Percentiles rank a stretch among this genome's conserved stretches.
Conservation (phyloP, 2,797 vertebrate genomes). For the Numenius phaeopus region DNA sequence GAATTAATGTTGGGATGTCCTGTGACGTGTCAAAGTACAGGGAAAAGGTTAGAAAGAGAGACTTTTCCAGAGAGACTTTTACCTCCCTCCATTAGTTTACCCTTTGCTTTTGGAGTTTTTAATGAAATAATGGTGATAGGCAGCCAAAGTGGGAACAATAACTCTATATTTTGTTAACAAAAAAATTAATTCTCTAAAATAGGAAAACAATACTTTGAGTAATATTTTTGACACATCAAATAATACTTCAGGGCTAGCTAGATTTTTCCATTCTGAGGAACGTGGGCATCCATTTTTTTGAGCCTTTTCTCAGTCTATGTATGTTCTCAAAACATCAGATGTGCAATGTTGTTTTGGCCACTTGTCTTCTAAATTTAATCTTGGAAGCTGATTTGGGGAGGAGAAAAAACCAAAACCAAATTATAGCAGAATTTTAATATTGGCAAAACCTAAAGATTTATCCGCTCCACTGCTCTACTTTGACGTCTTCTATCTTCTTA, state of each 20-base stretch:
- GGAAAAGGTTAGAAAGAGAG: background rate
- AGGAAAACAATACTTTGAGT: background rate
- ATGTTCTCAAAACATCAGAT: background rate
- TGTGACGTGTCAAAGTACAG: too few relatives aligned
- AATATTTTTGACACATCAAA: background rate
- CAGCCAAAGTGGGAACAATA: background rate
- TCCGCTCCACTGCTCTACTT: background rate
- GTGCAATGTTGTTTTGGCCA: background rate
- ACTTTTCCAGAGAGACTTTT: background rate
- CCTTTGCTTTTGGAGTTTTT: background rate
- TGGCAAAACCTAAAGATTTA: background rate
- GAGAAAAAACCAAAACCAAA: background rate
- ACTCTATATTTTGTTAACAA: background rate
- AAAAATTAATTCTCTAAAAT: background rate
- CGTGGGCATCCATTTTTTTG: background rate
- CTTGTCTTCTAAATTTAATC: background rate
- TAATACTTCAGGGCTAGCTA: background rate
- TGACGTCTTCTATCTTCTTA: background rate
- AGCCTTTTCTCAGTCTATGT: background rate
- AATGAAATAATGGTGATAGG: background rate
- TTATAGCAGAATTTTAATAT: background rate
- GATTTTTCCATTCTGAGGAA: background rate
- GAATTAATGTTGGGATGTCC: too few relatives aligned
- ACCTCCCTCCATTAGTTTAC: background rate
- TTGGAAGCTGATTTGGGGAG: background rate